Conservation (phyloP, 2,113 vertebrate genomes). For the Ondatra zibethicus region DNA sequence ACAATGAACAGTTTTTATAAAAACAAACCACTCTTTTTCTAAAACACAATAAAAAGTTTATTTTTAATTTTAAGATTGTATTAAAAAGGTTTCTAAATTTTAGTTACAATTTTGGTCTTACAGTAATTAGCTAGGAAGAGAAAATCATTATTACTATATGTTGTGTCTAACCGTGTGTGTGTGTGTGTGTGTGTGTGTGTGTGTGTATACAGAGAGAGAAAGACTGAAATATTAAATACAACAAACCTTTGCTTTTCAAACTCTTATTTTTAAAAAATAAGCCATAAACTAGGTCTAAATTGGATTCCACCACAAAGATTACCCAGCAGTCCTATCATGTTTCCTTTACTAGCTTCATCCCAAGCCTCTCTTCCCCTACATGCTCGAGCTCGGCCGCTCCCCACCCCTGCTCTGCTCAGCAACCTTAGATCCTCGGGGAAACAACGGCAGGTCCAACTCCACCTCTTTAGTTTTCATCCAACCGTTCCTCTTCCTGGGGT, state of each 20-base stretch:
- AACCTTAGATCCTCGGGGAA: neutral
- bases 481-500: neutral
- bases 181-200: neutral
- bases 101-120: conserved; percentile 26
- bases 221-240: neutral
- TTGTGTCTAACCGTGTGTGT: neutral
- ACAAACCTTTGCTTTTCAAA: neutral
- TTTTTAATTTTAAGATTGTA: neutral
- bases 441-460: neutral
- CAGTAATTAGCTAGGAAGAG: conserved; percentile 32
- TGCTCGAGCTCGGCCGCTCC: neutral
- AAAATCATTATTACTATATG: neutral
- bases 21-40: conserved; percentile 1
- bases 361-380: neutral
- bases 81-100: neutral
- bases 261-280: neutral
- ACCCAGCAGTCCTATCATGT: neutral
- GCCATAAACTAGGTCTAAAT: neutral
- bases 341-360: conserved; percentile 38
- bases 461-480: neutral
- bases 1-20: neutral
- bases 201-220: neutral
- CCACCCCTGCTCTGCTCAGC: too few relatives aligned
- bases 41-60: conserved; percentile 40
- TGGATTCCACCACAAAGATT: neutral